Base-by-base conservation (phyloP, 2,797 vertebrate genomes). In the Sebastes taczanowskii region DNA sequence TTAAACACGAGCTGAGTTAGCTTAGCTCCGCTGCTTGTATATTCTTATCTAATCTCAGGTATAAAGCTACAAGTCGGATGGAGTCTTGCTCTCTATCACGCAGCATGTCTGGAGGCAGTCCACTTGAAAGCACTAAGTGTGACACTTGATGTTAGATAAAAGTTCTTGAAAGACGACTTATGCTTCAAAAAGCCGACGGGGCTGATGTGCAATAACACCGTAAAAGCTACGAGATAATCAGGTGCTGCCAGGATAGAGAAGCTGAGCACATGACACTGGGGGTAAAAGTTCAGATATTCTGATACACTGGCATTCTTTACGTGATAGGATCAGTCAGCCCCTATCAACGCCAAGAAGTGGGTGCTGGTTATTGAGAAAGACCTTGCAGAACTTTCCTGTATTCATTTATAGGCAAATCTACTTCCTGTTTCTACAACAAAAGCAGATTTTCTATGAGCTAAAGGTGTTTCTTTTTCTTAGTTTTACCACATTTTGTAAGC, bases 271-370 rank as follows among this genome's bases (percentile, higher is more conserved):
- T 86, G 81, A 87, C 70, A 80, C 69, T 77, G 75, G 49, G 91
- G 91, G 89, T 88, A 91, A 94, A 84, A 92, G 93, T 94, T 94
- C 90, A 96, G 93, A 94, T 94, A 88, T 89, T 89, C 76, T 85
- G 94, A 96, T 94, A 95, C 92, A 91, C 84, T 94, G 90, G 91
- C 89, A 93, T 94, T 94, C 92, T 91, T 92, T 65, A 73, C 83
- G 76, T 71, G 95, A 96, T 96, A 93, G 66, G 38, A 96, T 96
- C 96, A 85, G 84, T 68, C 63, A 55, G 81, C 95, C 94, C 92
- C 55, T 80, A 95, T 95, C 88, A 94, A 93, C 93, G 93, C 55
- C 20, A 80, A 81, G 77, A 83, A 77, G 75, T 83, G 86, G 82
- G 63, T 80, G 84, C 66, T 68, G 79, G 72, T 76, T 77, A 64